Evolutionary conservation across 2,113 vertebrate genomes (phyloP), one percentile per base, ranked within the genome.

Genomic region (Syrmaticus mikado): DNA sequence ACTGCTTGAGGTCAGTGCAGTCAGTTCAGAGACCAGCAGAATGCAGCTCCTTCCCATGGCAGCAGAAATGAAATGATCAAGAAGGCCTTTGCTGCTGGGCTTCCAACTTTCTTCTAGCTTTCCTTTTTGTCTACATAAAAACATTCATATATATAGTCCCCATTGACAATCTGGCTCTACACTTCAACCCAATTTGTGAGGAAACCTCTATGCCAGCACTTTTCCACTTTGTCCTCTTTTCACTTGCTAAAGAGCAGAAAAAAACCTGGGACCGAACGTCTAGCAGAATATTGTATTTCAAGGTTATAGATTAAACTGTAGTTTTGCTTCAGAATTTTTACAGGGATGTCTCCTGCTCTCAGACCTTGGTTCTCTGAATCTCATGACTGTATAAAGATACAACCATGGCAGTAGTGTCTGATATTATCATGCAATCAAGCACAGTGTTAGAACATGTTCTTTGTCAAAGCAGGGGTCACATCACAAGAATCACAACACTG

Each of bases 1-100:
- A 24, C 34, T 89, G 14, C 70, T 67, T 36, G 32, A 10, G 53
- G 65, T 53, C 32, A 70, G 43, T 0, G 0, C 0, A 1, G 8
- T 50, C 77, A 43, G 55, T 76, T 90, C 45, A 82, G 74, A 41
- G 84, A 12, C 19, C 19, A 1, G 0, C 34, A 65, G 80, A 82
- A 78, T 11, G 13, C 21, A 76, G 6, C 4, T 32, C 25, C 46
- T 67, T 79, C 38, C n/a, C 13, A 11, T 36, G 55, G 66, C 57
- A 92, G 50, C 27, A 88, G n/a, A 24, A 67, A 27, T 15, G 17
- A 82, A 53, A 5, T 83, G 60, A 48, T 85, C 30, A 65, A 28
- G 43, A 55, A 87, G 36, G 11, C 43, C 34, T 60, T 61, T 48
- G 32, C 28, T 32, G 17, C 20, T 36, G 34, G 13, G 28, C 24